Evolutionary conservation across 2,888 invertebrate species (phyloP).

Genomic region (Drosophila imparisetae): DNA sequence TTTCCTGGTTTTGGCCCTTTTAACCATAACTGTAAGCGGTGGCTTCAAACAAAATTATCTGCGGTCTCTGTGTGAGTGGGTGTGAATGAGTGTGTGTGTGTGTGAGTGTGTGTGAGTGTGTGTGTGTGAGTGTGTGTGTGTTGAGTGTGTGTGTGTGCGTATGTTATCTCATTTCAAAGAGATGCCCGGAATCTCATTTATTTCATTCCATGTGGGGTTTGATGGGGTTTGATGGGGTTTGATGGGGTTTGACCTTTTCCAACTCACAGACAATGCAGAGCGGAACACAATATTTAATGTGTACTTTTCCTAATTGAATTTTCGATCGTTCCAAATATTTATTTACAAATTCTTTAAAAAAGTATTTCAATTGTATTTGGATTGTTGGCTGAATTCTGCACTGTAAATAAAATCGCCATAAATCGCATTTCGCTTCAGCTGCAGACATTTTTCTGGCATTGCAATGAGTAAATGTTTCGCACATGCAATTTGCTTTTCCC

Average conservation of each 20-base stretch:
- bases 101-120: neutral
- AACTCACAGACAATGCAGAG: neutral
- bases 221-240: conserved; percentile 14
- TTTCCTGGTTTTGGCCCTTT: neutral
- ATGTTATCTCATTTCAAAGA: conserved; percentile 12
- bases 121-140: neutral
- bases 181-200: conserved; percentile 33
- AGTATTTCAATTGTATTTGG: neutral
- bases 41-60: conserved; percentile 5
- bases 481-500: neutral
- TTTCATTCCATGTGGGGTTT: conserved; percentile 19
- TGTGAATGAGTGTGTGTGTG: neutral
- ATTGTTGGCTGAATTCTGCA: neutral
- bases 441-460: neutral
- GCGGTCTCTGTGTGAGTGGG: neutral
- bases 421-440: neutral
- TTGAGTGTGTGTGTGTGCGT: neutral
- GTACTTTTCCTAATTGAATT: conserved; percentile 14
- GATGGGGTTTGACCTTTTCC: conserved; percentile 14
- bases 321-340: neutral
- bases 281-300: neutral
- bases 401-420: neutral
- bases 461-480: neutral
- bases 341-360: neutral
- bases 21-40: conserved; percentile 1